phyloP scores from a whole-genome alignment of 2,797 vertebrate species.

The Alosa sapidissima region DNA sequence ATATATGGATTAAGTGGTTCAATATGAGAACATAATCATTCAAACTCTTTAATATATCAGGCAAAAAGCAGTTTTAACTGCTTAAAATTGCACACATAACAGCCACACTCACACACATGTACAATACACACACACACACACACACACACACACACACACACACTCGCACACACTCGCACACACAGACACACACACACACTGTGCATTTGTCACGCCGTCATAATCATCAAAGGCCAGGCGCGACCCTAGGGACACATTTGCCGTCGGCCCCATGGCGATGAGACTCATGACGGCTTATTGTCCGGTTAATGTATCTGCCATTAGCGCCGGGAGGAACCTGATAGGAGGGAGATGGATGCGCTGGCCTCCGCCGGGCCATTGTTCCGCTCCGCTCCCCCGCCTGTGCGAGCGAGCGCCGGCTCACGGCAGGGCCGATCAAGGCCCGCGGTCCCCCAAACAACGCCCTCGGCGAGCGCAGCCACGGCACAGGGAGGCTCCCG shows the following conservation, averaged over 20 bases:
- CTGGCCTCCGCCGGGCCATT: background rate
- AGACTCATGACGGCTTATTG: conserved; percentile 8
- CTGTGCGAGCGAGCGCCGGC: background rate
- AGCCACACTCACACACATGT: background rate
- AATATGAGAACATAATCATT: background rate
- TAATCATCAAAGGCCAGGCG: conserved; percentile 7
- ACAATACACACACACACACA: conserved; percentile 2
- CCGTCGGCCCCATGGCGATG: background rate
- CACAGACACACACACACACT: background rate
- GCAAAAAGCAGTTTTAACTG: background rate
- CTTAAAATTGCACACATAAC: background rate
- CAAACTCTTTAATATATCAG: background rate
- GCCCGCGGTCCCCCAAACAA: background rate
- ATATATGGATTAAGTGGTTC: background rate
- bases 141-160: background rate
- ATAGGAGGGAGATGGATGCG: conserved; percentile 2
- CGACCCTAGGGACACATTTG: background rate
- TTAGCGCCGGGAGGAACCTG: background rate
- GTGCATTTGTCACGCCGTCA: background rate
- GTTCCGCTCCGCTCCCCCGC: conserved; percentile 4
- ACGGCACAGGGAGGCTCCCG: background rate
- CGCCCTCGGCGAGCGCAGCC: background rate
- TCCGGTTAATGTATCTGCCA: conserved; percentile 15
- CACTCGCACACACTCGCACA: conserved; percentile 1
- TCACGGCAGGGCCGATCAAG: background rate